phyloP scores from a whole-genome alignment of 2,888 invertebrate genomes.

The Drosophila merina region DNA sequence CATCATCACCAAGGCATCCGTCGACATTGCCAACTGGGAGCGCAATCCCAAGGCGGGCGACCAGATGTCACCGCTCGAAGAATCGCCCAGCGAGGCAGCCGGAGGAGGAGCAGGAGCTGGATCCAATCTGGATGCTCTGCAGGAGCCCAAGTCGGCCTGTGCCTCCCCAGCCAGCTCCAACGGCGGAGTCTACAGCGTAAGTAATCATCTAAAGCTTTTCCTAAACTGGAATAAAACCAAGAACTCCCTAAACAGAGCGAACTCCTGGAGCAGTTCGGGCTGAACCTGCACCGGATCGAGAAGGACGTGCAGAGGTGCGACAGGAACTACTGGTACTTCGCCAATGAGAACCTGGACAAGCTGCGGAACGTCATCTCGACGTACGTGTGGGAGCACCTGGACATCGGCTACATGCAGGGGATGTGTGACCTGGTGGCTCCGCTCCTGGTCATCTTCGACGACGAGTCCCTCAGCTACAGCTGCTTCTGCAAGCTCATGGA shows the following conservation, averaged over 20 bases:
- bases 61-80: slow-evolving; percentile 86
- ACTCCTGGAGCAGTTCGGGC: slow-evolving; percentile 91
- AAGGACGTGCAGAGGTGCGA: slow-evolving; percentile 98
- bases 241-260: slow-evolving; percentile 87
- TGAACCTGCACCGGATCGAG: slow-evolving; percentile 97
- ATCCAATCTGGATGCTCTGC: slow-evolving; percentile 76
- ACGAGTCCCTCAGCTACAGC: slow-evolving; percentile 95
- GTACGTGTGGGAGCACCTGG: slow-evolving; percentile 98
- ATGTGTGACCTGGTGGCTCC: slow-evolving; percentile 99
- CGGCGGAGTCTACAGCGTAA: slow-evolving; percentile 94
- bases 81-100: slow-evolving; percentile 82
- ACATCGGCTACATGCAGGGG: slow-evolving; percentile 97
- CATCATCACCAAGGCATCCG: slow-evolving; percentile 89
- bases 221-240: not conserved
- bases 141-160: slow-evolving; percentile 87
- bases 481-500: slow-evolving; percentile 96
- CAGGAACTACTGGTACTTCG: slow-evolving; percentile 96
- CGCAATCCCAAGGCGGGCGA: slow-evolving; percentile 83
- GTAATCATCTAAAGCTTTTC: slow-evolving; percentile 59
- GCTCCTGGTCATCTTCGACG: slow-evolving; percentile 94
- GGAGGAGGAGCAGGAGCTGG: slow-evolving; percentile 18
- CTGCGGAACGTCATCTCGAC: slow-evolving; percentile 97
- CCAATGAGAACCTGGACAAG: slow-evolving; percentile 94
- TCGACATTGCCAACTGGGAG: slow-evolving; percentile 86
- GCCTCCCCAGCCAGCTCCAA: slow-evolving; percentile 96